Base-by-base conservation (phyloP, 2,888 invertebrate genomes). In the Resseliella maxima region DNA sequence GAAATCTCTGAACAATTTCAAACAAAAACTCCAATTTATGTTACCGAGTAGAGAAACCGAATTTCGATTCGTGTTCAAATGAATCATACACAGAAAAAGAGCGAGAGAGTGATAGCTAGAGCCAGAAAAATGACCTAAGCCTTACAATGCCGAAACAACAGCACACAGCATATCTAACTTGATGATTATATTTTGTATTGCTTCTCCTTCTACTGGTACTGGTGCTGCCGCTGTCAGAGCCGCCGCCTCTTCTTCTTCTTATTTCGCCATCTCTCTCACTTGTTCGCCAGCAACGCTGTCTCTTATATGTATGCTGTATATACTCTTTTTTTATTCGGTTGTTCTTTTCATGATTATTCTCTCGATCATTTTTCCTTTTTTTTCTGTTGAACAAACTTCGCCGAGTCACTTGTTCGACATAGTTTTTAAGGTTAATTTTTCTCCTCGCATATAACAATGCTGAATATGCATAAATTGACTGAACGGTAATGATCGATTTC, bases 331-430 rank as follows among this genome's bases (percentile, higher is more conserved):
- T 50, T 41, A 8, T 50, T 6, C 24, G n/a, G 59, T 59, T 27
- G 59, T 59, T 59, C 59, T 59, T 59, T 59, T 59, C 59, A 59
- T 59, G n/a, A 59, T n/a, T 59, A 59, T 59, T 59, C 59, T 59
- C 59, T 59, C 27, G 59, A 59, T 59, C 59, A 24, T 59, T 59
- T 59, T 59, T 59, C 59, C 59, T 59, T 59, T 12, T 24, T 59
- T 59, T 59, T 59, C 45, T 45, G 5, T 45, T 45, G 45, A 10
- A 50, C 46, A 50, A 50, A 18, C 8, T 50, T 50, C 46, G 46
- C 24, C 50, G 31, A 72, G 72, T 72, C 15, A 27, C n/a, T 21
- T 72, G 72, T 31, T 31, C 18, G 15, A 72, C 10, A 72, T 31
- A 15, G 2, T 72, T 15, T 72, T 72, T 31, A 72, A 72, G 72